phyloP scores from a whole-genome alignment of 2,888 invertebrate genomes.

The Poecilus cupreus region DNA sequence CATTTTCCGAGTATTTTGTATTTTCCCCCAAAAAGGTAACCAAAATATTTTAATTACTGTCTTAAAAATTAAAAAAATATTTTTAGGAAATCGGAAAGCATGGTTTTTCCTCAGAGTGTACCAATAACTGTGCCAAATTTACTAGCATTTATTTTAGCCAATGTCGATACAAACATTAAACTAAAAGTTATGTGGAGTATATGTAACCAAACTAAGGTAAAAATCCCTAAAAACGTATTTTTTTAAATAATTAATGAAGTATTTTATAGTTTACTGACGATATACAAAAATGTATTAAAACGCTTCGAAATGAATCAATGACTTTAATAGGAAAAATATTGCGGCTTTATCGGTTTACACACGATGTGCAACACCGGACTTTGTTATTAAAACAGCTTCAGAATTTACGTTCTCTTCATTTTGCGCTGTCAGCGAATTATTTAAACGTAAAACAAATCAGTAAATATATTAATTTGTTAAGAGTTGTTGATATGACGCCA shows the following conservation, averaged over 20 bases:
- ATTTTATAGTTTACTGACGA: slow-evolving; percentile 68
- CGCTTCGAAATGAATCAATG: slow-evolving; percentile 74
- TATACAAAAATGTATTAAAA: slow-evolving; percentile 73
- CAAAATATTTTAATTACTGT: not conserved
- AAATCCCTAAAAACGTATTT: not conserved
- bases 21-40: slow-evolving; percentile 82
- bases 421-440: slow-evolving; percentile 67
- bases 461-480: slow-evolving; percentile 20
- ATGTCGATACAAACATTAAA: slow-evolving; percentile 76
- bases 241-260: not conserved
- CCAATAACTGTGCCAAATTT: slow-evolving; percentile 81
- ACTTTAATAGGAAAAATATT: slow-evolving; percentile 75
- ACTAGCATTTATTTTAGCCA: slow-evolving; percentile 83
- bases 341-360: slow-evolving; percentile 74
- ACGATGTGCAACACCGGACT: slow-evolving; percentile 64
- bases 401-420: slow-evolving; percentile 68
- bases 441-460: slow-evolving; percentile 19
- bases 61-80: slow-evolving; percentile 3
- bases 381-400: slow-evolving; percentile 68
- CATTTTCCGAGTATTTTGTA: slow-evolving; percentile 87
- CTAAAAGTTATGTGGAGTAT: slow-evolving; percentile 76
- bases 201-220: slow-evolving; percentile 74
- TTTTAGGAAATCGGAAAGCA: slow-evolving; percentile 81
- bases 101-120: slow-evolving; percentile 79
- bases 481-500: slow-evolving; percentile 5